Evolutionary conservation across 2,797 vertebrate species (phyloP).

Genomic region (Bufotes viridis): DNA sequence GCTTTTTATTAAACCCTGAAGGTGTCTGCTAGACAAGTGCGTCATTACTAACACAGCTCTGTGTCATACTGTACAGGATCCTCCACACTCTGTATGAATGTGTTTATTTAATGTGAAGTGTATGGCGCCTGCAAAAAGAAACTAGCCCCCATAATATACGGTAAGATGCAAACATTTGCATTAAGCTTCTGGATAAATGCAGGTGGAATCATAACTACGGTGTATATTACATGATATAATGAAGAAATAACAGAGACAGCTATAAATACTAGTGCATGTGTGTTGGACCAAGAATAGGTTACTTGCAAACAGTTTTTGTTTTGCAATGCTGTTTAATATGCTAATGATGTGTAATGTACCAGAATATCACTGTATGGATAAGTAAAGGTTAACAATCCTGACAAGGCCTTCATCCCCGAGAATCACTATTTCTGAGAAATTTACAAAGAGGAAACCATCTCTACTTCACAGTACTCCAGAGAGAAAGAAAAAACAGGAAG

Average conservation of each 20-base stretch:
- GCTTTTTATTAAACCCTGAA: slow-evolving; percentile 7
- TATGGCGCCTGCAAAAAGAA: slow-evolving; percentile 46
- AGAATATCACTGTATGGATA: too few species aligned
- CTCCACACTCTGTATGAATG: slow-evolving; percentile 41
- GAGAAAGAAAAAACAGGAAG: too few species aligned
- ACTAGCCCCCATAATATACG: slow-evolving; percentile 53
- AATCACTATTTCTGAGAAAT: too few species aligned
- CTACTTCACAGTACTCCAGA: too few species aligned
- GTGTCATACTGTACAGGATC: slow-evolving; percentile 38
- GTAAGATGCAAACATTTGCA: slow-evolving; percentile 59
- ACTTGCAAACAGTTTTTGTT: too few species aligned
- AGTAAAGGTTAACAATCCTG: too few species aligned
- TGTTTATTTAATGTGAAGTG: slow-evolving; percentile 51
- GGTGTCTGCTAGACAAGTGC: slow-evolving; percentile 34
- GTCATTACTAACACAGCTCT: slow-evolving; percentile 33
- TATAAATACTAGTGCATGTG: slow-evolving; percentile 35
- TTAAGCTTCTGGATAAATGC: slow-evolving; percentile 51
- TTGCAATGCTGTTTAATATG: too few species aligned
- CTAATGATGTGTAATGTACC: too few species aligned
- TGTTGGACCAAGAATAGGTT: too few species aligned
- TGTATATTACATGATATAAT: slow-evolving; percentile 54
- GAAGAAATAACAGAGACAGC: slow-evolving; percentile 36
- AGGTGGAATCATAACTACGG: slow-evolving; percentile 41
- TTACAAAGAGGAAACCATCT: too few species aligned
- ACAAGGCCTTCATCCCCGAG: too few species aligned